These are phyloP conservation scores for Scytalopus superciliaris DNA, from an alignment of 2,113 vertebrate genomes.

Conservation along the genomic window DNA sequence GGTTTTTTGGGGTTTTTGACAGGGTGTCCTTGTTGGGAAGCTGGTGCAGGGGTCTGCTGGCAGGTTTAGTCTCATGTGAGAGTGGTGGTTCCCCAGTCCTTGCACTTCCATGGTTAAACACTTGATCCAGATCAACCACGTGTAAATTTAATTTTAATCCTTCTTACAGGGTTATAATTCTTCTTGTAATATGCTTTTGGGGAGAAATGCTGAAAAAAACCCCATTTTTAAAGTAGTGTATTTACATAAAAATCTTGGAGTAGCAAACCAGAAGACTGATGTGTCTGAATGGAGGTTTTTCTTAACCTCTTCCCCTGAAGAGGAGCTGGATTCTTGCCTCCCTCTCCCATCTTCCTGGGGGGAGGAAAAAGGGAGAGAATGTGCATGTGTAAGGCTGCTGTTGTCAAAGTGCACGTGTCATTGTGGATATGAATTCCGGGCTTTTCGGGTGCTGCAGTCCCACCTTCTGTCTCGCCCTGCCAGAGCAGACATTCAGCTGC, in stretches of 20 bases:
- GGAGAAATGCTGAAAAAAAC: neutral
- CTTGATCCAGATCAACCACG: rapidly evolving
- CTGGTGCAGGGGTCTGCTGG: neutral
- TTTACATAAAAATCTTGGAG: neutral
- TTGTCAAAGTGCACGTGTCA: neutral
- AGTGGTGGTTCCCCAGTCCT: neutral
- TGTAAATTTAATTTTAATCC: neutral
- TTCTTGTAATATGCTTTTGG: neutral
- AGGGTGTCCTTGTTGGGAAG: neutral
- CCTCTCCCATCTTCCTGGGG: neutral
- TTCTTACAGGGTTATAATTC: neutral
- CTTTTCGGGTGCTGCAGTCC: neutral
- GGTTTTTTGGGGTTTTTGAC: neutral
- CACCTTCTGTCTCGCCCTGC: neutral
- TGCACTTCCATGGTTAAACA: neutral
- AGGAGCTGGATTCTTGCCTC: neutral
- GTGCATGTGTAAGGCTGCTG: neutral
- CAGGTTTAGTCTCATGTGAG: neutral
- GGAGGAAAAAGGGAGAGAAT: neutral
- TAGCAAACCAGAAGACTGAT: neutral
- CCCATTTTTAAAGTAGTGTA: rapidly evolving
- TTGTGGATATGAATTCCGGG: neutral
- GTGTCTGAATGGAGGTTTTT: neutral
- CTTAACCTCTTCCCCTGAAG: neutral
- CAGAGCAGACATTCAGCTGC: neutral